Conservation (phyloP, 2,888 invertebrate genomes). For the Drosophila birchii region DNA sequence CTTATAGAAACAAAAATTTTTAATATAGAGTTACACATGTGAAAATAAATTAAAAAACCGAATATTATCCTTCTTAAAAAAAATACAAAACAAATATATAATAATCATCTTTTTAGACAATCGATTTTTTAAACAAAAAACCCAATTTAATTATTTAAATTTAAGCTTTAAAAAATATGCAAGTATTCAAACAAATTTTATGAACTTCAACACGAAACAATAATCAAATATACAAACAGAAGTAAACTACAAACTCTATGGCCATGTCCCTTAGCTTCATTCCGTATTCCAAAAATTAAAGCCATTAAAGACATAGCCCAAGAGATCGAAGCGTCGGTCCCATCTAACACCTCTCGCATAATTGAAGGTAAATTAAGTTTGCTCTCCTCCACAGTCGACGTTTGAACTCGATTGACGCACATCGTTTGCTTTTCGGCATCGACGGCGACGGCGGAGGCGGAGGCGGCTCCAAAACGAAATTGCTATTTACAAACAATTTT, state of each 20-base stretch:
- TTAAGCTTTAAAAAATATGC: no score
- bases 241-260: not conserved
- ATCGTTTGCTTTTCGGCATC: constrained; percentile 30
- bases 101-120: no score
- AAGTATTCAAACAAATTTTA: no score
- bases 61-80: no score
- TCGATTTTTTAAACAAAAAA: no score
- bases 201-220: no score
- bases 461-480: constrained; percentile 47
- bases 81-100: no score
- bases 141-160: no score
- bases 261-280: not conserved
- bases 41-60: no score
- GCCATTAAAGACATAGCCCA: not conserved
- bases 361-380: constrained; percentile 54
- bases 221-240: no score
- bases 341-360: constrained; percentile 34
- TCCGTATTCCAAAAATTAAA: constrained; percentile 7
- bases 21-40: no score
- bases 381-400: constrained; percentile 41
- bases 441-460: not conserved
- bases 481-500: constrained; percentile 79
- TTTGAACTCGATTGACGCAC: constrained; percentile 42
- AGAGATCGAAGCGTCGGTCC: constrained; percentile 1
- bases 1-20: no score